Percentiles rank a stretch among this genome's conserved stretches.
Conservation (phyloP, 2,797 vertebrate species). For the Hipposideros larvatus region DNA sequence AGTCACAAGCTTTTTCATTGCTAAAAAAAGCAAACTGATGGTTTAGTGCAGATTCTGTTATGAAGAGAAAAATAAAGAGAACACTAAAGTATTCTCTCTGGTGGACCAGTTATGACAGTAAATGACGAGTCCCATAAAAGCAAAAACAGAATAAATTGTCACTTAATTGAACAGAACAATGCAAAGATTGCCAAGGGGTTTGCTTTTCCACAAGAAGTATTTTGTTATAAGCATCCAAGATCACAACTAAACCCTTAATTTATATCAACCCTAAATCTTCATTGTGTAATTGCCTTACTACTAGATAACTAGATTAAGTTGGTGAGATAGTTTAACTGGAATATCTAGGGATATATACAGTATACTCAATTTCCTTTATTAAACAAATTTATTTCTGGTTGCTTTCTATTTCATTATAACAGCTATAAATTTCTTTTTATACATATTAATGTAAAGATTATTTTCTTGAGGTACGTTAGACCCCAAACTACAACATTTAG, state of each 20-base stretch:
- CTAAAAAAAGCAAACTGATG: constrained; percentile 40
- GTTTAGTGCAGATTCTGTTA: constrained; percentile 67
- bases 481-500: constrained; percentile 21
- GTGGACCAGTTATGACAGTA: constrained; percentile 73
- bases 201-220: constrained; percentile 55
- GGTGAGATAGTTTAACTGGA: constrained; percentile 64
- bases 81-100: constrained; percentile 57
- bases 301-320: constrained; percentile 75
- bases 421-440: constrained; percentile 72
- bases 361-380: constrained; percentile 70
- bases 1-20: constrained; percentile 39
- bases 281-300: constrained; percentile 63
- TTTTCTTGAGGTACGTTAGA: constrained; percentile 54
- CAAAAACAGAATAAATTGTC: constrained; percentile 77
- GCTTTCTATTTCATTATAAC: constrained; percentile 72
- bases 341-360: constrained; percentile 65
- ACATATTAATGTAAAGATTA: constrained; percentile 54
- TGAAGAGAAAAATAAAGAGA: constrained; percentile 76
- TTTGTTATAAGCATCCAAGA: constrained; percentile 60
- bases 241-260: constrained; percentile 65
- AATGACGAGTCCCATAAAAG: constrained; percentile 75
- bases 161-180: constrained; percentile 77
- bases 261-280: constrained; percentile 66
- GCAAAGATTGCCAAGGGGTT: constrained; percentile 68
- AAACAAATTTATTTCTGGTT: constrained; percentile 74